Conservation (phyloP, 2,113 vertebrate species). For the Mormyrus lacerda region DNA sequence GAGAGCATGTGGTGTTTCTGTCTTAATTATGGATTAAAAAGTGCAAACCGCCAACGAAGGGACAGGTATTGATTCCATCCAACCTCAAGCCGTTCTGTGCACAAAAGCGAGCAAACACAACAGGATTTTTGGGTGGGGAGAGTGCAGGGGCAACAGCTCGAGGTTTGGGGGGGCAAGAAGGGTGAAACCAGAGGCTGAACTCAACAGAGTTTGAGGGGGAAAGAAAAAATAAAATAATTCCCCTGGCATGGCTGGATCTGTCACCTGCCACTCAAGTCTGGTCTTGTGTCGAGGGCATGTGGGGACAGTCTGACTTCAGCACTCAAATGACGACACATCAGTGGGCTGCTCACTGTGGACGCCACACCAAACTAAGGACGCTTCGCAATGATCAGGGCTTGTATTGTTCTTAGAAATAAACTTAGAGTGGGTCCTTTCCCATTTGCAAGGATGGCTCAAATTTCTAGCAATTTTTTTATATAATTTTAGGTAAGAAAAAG, state of each 20-base stretch:
- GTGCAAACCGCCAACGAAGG: neutral
- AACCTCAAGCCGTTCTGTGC: neutral
- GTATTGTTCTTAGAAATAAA: conserved; percentile 33
- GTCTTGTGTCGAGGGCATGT: neutral
- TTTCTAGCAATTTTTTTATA: conserved; percentile 65
- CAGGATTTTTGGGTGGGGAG: neutral
- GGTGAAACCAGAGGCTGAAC: neutral
- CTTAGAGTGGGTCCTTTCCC: conserved; percentile 58
- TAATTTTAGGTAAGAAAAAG: conserved; percentile 76
- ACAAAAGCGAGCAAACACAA: neutral
- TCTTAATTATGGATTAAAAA: neutral
- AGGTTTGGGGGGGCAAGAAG: neutral
- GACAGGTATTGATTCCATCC: neutral
- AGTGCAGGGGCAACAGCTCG: neutral
- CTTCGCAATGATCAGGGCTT: conserved; percentile 56
- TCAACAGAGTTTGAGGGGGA: neutral
- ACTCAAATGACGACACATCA: neutral
- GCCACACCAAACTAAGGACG: conserved; percentile 46
- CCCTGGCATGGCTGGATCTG: neutral
- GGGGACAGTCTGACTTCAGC: neutral
- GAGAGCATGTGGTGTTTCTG: neutral
- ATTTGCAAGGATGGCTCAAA: conserved; percentile 68
- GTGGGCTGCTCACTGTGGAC: conserved; percentile 27
- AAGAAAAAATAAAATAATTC: neutral
- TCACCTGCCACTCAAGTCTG: neutral